These are phyloP conservation scores for Polymixis flavicincta DNA, from an alignment of 2,888 invertebrate species.

Conservation along the genomic window DNA sequence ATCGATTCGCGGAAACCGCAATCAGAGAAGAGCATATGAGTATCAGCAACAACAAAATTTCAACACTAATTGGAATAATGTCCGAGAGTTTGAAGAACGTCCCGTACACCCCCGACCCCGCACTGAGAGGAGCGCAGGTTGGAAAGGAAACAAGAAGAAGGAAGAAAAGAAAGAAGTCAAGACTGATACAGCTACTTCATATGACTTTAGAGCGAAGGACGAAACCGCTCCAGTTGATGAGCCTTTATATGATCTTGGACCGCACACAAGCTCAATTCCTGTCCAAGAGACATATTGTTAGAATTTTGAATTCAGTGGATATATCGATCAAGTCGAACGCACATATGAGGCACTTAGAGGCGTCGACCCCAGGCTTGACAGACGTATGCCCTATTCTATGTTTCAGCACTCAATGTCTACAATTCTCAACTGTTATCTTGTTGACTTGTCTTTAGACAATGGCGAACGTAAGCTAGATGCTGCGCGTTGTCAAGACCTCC, in stretches of 20 bases:
- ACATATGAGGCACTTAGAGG: neutral
- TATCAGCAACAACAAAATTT: too few relatives aligned
- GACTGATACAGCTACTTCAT: neutral
- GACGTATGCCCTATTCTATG: accelerated
- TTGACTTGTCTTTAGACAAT: neutral
- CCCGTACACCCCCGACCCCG: neutral
- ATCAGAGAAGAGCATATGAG: too few relatives aligned
- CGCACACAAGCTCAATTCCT: neutral
- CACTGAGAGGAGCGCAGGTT: neutral
- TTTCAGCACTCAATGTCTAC: neutral
- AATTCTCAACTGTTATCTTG: neutral
- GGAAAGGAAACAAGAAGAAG: neutral
- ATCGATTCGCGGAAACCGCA: too few relatives aligned
- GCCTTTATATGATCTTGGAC: neutral
- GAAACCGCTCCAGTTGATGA: neutral
- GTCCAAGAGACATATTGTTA: neutral
- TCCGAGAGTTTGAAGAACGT: neutral
- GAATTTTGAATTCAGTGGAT: neutral
- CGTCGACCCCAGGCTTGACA: neutral
- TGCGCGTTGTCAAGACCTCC: accelerated
- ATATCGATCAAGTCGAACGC: accelerated
- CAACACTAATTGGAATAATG: too few relatives aligned
- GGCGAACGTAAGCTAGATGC: neutral
- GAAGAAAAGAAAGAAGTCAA: neutral
- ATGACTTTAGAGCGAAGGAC: neutral